Evolutionary conservation across 2,888 invertebrate genomes (phyloP), one percentile per base, ranked within the genome.

Genomic region (Fragum sueziense): DNA sequence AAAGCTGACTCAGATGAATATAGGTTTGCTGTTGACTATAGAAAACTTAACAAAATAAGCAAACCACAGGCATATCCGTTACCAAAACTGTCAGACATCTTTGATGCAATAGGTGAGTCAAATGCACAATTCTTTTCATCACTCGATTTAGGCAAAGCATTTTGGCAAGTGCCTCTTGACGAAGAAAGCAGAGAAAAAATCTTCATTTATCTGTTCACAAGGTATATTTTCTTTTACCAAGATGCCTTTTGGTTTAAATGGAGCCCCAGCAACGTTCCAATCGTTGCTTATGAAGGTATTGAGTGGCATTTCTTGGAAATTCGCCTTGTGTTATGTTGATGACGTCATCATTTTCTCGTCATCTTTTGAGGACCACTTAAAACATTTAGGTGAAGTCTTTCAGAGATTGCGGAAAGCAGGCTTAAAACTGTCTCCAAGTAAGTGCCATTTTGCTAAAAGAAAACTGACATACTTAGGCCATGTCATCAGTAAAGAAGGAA

Each of bases 181-280:
- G 14, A 25, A 31, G 59, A 59, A 1, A 59, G 59, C 20, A 29
- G 59, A 11, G 59, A 31, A 59, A 59, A n/a, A 59, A 29, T 85
- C n/a, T n/a, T n/a, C n/a, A n/a, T n/a, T n/a, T n/a, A n/a, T n/a
- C n/a, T n/a, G n/a, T n/a, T n/a, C n/a, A n/a, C n/a, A n/a, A n/a
- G n/a, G n/a, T n/a, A n/a, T n/a, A n/a, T n/a, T n/a, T n/a, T n/a
- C n/a, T n/a, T n/a, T n/a, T n/a, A n/a, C n/a, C n/a, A n/a, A n/a
- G n/a, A n/a, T n/a, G n/a, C n/a, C n/a, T n/a, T n/a, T 85, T 52
- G 86, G 86, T 17, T 69, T 86, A n/a, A 68, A 33, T 9, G 84
- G 84, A 65, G 74, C 76, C 6, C 83, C 83, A 14, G 61, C 70
- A n/a, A 78, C 72, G 33, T 86, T 85, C 59, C 84, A 85, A 52